Conservation (phyloP, 2,888 invertebrate genomes). For the Dendrolimus pini region DNA sequence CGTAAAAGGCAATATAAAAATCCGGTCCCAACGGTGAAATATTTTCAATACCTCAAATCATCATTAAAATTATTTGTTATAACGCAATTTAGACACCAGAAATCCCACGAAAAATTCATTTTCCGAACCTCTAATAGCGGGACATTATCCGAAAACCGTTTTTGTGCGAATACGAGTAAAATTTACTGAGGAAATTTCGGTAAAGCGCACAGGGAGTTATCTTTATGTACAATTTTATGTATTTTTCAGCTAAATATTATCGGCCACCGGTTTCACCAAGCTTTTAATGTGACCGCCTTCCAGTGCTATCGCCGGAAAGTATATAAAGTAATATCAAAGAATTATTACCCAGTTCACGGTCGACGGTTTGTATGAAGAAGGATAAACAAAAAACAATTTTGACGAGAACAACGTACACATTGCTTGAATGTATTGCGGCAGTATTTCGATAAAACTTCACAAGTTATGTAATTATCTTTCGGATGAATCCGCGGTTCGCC, state of each 20-base stretch:
- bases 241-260: slow-evolving; percentile 55
- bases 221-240: slow-evolving; percentile 65
- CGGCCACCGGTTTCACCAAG: slow-evolving; percentile 44
- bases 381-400: slow-evolving; percentile 42
- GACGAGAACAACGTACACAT: slow-evolving; percentile 36
- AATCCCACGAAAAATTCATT: slow-evolving; percentile 46
- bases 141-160: slow-evolving; percentile 62
- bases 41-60: slow-evolving; percentile 19
- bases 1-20: no score
- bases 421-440: slow-evolving; percentile 37
- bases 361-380: slow-evolving; percentile 31
- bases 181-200: slow-evolving; percentile 54
- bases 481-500: slow-evolving; percentile 27
- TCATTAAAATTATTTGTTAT: slow-evolving; percentile 6
- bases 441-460: slow-evolving; percentile 37
- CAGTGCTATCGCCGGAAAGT: slow-evolving; percentile 41
- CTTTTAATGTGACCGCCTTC: slow-evolving; percentile 41
- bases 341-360: slow-evolving; percentile 38
- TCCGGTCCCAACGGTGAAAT: no score
- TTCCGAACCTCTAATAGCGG: slow-evolving; percentile 55
- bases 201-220: slow-evolving; percentile 48
- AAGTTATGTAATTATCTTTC: slow-evolving; percentile 35
- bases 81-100: slow-evolving; percentile 33
- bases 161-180: slow-evolving; percentile 51
- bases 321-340: slow-evolving; percentile 51